phyloP scores from a whole-genome alignment of 2,888 invertebrate genomes.

The Clistopyga incitator region DNA sequence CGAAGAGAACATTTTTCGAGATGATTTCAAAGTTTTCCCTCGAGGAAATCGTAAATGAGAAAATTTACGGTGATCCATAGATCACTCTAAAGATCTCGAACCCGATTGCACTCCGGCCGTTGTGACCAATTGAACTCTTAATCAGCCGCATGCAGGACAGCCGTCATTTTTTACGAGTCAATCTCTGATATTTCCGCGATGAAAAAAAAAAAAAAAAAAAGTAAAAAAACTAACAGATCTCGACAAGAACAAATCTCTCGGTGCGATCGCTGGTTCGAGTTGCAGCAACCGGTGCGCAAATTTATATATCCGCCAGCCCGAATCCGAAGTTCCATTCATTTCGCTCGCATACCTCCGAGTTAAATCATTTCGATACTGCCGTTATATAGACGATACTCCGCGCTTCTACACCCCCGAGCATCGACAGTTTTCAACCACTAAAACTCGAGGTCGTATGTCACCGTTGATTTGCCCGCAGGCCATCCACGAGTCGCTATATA shows the following conservation, averaged over 20 bases:
- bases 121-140: background rate
- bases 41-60: background rate
- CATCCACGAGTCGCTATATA: background rate
- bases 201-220: no score
- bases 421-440: conserved; percentile 3
- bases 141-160: background rate
- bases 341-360: background rate
- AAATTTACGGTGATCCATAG: background rate
- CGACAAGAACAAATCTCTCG: background rate
- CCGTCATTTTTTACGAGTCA: background rate
- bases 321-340: background rate
- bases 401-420: background rate
- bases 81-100: conserved; percentile 2
- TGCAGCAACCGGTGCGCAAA: conserved; percentile 1
- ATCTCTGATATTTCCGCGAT: background rate
- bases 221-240: background rate
- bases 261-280: background rate
- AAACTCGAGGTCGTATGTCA: conserved; percentile 18
- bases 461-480: conserved; percentile 12
- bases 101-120: background rate
- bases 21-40: background rate
- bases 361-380: background rate
- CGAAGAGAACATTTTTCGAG: background rate
- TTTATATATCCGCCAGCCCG: background rate
- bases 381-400: background rate